phyloP scores from a whole-genome alignment of 1,140 invertebrate genomes.

The Nephila pilipes region DNA sequence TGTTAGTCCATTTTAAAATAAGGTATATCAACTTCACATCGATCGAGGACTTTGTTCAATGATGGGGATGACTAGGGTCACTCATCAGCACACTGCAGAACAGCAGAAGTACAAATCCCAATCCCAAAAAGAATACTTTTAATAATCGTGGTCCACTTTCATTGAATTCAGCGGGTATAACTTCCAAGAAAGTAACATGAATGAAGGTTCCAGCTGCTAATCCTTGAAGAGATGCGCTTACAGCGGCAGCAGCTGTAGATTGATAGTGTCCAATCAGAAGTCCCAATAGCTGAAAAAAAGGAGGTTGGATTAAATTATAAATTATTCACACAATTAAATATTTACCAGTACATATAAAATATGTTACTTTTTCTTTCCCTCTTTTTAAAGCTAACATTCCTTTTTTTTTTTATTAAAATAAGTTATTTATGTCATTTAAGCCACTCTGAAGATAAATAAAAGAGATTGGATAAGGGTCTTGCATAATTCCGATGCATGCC shows the following conservation, averaged over 20 bases:
- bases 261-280: conserved; percentile 70
- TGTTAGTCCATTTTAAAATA: not conserved
- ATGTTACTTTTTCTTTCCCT: too few species aligned
- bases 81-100: conserved; percentile 62
- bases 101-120: conserved; percentile 79
- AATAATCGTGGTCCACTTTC: conserved; percentile 77
- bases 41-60: not conserved
- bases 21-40: not conserved
- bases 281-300: conserved; percentile 59
- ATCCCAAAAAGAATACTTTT: conserved; percentile 79
- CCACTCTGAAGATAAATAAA: too few species aligned
- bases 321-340: not conserved
- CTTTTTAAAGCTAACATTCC: too few species aligned
- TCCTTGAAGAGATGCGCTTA: conserved; percentile 81
- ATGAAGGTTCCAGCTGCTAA: conserved; percentile 82
- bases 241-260: conserved; percentile 62
- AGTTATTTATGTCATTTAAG: too few species aligned
- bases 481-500: too few species aligned
- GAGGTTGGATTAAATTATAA: not conserved
- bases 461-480: too few species aligned
- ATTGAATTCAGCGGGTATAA: conserved; percentile 80
- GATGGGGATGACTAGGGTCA: conserved; percentile 35
- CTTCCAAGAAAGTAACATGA: conserved; percentile 81
- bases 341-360: too few species aligned
- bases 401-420: too few species aligned